Conservation (phyloP, 2,888 invertebrate species). For the Tanytarsus gracilentus region DNA sequence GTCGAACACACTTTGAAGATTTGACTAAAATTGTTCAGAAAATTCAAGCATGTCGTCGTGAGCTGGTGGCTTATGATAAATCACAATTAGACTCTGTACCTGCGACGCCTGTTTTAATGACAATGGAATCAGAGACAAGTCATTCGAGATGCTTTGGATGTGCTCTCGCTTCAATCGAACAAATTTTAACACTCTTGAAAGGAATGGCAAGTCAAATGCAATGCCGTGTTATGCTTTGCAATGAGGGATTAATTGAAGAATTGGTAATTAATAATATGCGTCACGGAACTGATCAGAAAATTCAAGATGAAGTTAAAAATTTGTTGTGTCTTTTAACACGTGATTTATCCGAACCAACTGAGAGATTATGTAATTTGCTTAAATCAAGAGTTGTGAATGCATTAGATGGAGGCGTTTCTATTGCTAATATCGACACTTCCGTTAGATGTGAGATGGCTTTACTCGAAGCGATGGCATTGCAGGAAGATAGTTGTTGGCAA, state of each 20-base stretch:
- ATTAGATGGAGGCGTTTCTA: constrained; percentile 64
- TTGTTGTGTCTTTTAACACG: constrained; percentile 80
- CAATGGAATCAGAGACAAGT: constrained; percentile 29
- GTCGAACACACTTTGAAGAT: constrained; percentile 90
- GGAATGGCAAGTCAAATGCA: constrained; percentile 75
- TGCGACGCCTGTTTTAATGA: constrained; percentile 32
- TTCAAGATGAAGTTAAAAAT: constrained; percentile 82
- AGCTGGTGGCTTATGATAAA: constrained; percentile 84
- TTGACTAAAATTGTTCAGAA: constrained; percentile 82
- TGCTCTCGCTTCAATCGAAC: constrained; percentile 84
- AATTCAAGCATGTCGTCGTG: constrained; percentile 81
- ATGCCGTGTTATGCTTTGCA: constrained; percentile 66
- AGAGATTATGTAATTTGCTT: constrained; percentile 72
- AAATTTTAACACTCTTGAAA: constrained; percentile 81
- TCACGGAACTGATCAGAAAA: constrained; percentile 65
- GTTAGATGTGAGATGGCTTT: constrained; percentile 85
- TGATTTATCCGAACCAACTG: constrained; percentile 74
- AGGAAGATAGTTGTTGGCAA: constrained; percentile 94
- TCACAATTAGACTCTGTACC: constrained; percentile 57
- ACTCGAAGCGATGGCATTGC: constrained; percentile 77
- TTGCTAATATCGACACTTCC: constrained; percentile 60
- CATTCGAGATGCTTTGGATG: constrained; percentile 68
- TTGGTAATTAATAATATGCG: constrained; percentile 83
- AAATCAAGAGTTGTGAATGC: constrained; percentile 77
- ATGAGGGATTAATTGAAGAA: constrained; percentile 80